Percentiles rank a stretch among this genome's conserved stretches.
phyloP scores from a whole-genome alignment of 2,797 vertebrate genomes.

The Capromys pilorides region DNA sequence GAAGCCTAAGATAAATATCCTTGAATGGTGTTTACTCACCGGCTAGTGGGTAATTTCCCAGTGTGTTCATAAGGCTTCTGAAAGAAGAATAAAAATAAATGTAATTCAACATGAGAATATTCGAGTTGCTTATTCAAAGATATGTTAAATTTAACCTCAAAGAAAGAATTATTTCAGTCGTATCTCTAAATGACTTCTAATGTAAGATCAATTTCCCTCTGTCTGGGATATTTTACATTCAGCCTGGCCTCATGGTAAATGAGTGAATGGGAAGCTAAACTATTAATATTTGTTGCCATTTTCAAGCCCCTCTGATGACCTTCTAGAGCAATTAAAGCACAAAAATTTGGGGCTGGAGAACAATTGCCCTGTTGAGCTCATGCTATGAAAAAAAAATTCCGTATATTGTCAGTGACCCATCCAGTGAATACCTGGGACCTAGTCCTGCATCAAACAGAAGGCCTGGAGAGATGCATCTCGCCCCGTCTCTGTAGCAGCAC shows the following conservation, averaged over 20 bases:
- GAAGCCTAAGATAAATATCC: too few relatives aligned
- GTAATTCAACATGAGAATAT: slow-evolving; percentile 60
- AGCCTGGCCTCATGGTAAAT: slow-evolving; percentile 44
- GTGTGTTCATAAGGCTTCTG: slow-evolving; percentile 66
- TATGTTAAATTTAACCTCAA: slow-evolving; percentile 76
- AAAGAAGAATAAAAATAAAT: slow-evolving; percentile 55
- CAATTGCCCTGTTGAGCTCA: slow-evolving; percentile 50
- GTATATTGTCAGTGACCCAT: neutral
- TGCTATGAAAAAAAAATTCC: slow-evolving; percentile 46
- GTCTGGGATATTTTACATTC: slow-evolving; percentile 70
- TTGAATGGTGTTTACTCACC: slow-evolving; percentile 50
- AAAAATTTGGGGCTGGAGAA: neutral
- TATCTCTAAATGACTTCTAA: slow-evolving; percentile 76
- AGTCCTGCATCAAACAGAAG: neutral
- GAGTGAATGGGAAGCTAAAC: slow-evolving; percentile 57
- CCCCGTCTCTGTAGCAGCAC: neutral
- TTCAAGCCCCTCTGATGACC: slow-evolving; percentile 59
- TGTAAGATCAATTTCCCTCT: slow-evolving; percentile 66
- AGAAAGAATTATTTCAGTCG: slow-evolving; percentile 63
- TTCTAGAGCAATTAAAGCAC: slow-evolving; percentile 44
- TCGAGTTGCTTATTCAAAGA: slow-evolving; percentile 64
- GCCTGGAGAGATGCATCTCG: neutral
- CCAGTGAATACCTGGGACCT: neutral
- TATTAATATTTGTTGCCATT: slow-evolving; percentile 58
- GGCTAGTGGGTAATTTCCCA: slow-evolving; percentile 43